These are phyloP conservation scores for Hecatera dysodea DNA, from an alignment of 2,888 invertebrate genomes.

Conservation along the genomic window DNA sequence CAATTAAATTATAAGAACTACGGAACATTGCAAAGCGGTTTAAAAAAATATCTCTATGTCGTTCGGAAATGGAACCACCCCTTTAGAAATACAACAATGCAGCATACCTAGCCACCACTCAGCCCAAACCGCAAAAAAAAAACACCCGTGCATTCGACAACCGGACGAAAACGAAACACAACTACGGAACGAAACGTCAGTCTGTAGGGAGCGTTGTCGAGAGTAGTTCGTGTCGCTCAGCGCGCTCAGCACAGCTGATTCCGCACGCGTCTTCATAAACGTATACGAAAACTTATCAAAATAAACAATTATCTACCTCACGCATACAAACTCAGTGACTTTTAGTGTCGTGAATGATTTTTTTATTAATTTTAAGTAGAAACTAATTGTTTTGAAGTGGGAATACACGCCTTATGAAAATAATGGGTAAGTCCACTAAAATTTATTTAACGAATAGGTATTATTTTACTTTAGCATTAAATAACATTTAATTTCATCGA, in stretches of 20 bases:
- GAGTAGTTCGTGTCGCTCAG: constrained; percentile 72
- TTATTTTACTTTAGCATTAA: not conserved
- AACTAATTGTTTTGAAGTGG: constrained; percentile 67
- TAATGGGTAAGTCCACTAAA: constrained; percentile 78
- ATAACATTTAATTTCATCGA: not conserved
- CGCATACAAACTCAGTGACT: constrained; percentile 69
- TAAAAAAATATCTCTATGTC: constrained; percentile 10
- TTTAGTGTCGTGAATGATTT: constrained; percentile 71
- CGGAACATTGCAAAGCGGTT: not conserved
- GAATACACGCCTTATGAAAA: constrained; percentile 68
- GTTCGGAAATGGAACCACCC: constrained; percentile 62
- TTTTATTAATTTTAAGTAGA: constrained; percentile 54
- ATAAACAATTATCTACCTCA: constrained; percentile 72
- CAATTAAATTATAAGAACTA: too few species aligned
- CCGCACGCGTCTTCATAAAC: constrained; percentile 80
- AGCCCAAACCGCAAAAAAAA: constrained; percentile 69
- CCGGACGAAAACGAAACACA: constrained; percentile 70
- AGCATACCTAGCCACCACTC: constrained; percentile 58
- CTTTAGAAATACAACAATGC: constrained; percentile 70
- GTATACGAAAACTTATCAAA: constrained; percentile 66
- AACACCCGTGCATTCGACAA: constrained; percentile 64
- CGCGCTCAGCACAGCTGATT: constrained; percentile 77
- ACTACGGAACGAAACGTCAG: constrained; percentile 74
- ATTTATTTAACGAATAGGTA: constrained; percentile 6
- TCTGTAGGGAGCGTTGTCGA: constrained; percentile 78